A percentile compares a stretch with the other conserved stretches of the same genome.
These are phyloP conservation scores for Drosophila borborema DNA, from an alignment of 2,888 invertebrate species.

Conservation along the genomic window DNA sequence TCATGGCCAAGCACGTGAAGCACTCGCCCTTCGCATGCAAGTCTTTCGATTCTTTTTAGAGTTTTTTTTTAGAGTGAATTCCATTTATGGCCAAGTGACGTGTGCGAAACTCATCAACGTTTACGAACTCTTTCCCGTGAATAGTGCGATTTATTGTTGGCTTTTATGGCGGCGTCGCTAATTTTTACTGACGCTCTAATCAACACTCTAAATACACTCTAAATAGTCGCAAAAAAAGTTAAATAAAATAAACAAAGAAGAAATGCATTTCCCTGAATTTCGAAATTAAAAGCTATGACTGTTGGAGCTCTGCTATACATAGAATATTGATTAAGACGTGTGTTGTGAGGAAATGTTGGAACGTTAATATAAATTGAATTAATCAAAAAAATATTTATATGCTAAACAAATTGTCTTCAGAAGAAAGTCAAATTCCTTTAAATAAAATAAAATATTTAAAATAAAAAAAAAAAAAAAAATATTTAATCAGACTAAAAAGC, in stretches of 20 bases:
- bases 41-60: background rate
- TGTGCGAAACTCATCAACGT: conserved; percentile 31
- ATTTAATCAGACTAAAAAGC: too few species aligned
- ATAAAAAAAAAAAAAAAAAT: too few species aligned
- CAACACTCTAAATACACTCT: conserved; percentile 17
- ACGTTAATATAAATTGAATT: too few species aligned
- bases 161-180: conserved; percentile 36
- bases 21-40: conserved; percentile 28
- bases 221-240: background rate
- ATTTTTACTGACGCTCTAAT: conserved; percentile 31
- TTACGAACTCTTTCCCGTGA: conserved; percentile 7
- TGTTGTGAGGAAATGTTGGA: too few species aligned
- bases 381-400: too few species aligned
- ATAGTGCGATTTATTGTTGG: conserved; percentile 21
- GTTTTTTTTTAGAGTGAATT: background rate
- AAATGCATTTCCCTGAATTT: conserved; percentile 18
- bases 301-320: background rate
- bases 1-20: conserved; percentile 44
- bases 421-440: background rate
- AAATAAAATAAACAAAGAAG: background rate
- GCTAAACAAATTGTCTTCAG: background rate
- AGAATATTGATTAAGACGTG: background rate
- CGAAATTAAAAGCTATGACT: background rate
- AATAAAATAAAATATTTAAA: background rate
- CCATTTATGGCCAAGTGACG: conserved; percentile 39